Percentiles rank a stretch among this genome's conserved stretches.
These are phyloP conservation scores for Dipodomys spectabilis DNA, from an alignment of 2,113 vertebrate species.

Conservation along the genomic window DNA sequence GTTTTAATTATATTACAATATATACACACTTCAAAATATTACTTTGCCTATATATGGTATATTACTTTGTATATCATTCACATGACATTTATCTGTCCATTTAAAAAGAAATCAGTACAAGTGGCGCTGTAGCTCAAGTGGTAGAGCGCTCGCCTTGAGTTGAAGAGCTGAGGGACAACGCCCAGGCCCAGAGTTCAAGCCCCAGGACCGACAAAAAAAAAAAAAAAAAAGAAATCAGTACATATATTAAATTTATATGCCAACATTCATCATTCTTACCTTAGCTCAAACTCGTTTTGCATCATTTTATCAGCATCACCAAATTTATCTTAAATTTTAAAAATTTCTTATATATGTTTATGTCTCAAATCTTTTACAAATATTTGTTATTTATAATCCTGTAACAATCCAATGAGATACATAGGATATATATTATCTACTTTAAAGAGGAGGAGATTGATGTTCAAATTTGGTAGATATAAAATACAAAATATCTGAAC, in stretches of 20 bases:
- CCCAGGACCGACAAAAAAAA: no score
- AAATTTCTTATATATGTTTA: not conserved
- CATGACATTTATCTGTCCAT: not conserved
- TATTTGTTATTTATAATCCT: slow-evolving; percentile 36
- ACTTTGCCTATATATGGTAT: not conserved
- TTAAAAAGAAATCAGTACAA: slow-evolving; percentile 11
- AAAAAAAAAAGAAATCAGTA: slow-evolving; percentile 36
- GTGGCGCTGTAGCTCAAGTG: no score
- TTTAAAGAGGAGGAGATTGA: slow-evolving; percentile 34
- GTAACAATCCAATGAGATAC: slow-evolving; percentile 1
- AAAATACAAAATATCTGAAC: slow-evolving; percentile 31
- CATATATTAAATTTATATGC: not conserved
- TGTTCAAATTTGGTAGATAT: not conserved
- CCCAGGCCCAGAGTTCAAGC: no score
- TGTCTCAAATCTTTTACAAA: slow-evolving; percentile 36
- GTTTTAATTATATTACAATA: not conserved
- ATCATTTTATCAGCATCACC: slow-evolving; percentile 40
- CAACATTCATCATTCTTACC: slow-evolving; percentile 40
- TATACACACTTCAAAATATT: not conserved
- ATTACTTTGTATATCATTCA: not conserved
- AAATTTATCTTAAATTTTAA: slow-evolving; percentile 46
- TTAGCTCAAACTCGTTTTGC: not conserved
- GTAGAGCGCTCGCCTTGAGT: no score
- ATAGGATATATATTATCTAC: slow-evolving; percentile 7
- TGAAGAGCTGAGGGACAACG: no score